A percentile compares a stretch with the other conserved stretches of the same genome.
phyloP scores from a whole-genome alignment of 64 coral and sea anemone genomes.

The Porites lutea region DNA sequence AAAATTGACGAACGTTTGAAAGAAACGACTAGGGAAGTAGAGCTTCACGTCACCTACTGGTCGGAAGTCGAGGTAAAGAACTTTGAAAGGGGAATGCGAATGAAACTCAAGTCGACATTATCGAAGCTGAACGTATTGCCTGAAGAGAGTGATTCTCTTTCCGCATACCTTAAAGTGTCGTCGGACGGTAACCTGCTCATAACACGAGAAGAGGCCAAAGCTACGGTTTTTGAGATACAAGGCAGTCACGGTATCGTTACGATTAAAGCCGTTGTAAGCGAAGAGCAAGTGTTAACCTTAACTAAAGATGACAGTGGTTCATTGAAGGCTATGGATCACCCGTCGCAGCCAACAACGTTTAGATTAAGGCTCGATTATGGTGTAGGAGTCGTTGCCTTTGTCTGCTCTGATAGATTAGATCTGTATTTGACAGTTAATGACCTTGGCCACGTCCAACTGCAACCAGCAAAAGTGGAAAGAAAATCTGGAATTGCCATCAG shows the following conservation, averaged over 20 bases:
- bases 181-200: background rate
- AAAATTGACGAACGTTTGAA: background rate
- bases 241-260: slow-evolving; percentile 34
- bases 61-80: slow-evolving; percentile 25
- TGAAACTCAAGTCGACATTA: slow-evolving; percentile 10
- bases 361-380: slow-evolving; percentile 57
- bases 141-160: background rate
- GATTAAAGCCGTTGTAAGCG: slow-evolving; percentile 1
- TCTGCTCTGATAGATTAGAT: background rate
- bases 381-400: slow-evolving; percentile 51
- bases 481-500: background rate
- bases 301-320: background rate
- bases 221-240: slow-evolving; percentile 16
- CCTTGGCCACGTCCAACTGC: slow-evolving; percentile 5
- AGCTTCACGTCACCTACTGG: slow-evolving; percentile 60
- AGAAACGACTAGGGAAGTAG: background rate
- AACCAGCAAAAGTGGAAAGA: background rate
- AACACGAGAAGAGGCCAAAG: background rate
- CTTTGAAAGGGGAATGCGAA: too few species aligned
- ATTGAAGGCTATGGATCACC: background rate
- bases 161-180: slow-evolving; percentile 9
- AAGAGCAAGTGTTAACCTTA: background rate
- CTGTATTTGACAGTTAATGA: slow-evolving; percentile 25
- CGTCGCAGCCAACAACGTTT: slow-evolving; percentile 3
- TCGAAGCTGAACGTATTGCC: background rate